phyloP scores from a whole-genome alignment of 2,888 invertebrate species.

The Stomorhina lunata region DNA sequence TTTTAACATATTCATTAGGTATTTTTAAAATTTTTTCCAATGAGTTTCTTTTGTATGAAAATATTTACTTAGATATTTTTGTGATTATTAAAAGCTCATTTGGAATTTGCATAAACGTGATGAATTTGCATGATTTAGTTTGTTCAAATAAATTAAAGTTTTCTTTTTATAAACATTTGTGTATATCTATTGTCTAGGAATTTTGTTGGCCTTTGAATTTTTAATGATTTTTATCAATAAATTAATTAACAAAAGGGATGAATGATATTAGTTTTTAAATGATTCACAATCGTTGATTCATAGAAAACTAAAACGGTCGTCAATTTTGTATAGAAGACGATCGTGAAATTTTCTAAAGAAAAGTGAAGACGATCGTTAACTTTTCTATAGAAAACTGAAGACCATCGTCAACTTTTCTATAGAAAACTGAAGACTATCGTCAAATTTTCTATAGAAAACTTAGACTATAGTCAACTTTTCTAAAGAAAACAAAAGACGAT shows the following conservation, averaged over 20 bases:
- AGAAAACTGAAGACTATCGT: no score
- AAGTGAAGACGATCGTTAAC: no score
- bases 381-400: no score
- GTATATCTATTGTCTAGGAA: constrained; percentile 33
- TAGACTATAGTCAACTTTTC: no score
- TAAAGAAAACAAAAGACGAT: no score
- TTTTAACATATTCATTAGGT: neutral
- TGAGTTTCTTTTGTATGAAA: neutral
- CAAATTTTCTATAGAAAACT: no score
- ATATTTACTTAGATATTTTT: constrained; percentile 18
- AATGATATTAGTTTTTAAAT: no score
- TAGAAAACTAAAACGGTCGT: no score
- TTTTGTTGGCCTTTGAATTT: neutral
- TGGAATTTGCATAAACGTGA: constrained; percentile 62
- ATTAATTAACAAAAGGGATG: no score
- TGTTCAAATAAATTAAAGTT: constrained; percentile 1
- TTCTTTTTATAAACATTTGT: constrained; percentile 7
- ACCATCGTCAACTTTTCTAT: no score
- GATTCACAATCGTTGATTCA: neutral
- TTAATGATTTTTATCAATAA: neutral
- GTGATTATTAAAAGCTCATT: constrained; percentile 39
- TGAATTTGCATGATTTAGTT: constrained; percentile 54
- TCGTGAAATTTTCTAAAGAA: no score
- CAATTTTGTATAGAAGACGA: no score
- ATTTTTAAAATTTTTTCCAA: neutral